These are phyloP conservation scores for Tachina grossa DNA, from an alignment of 2,888 invertebrate species.

Conservation along the genomic window DNA sequence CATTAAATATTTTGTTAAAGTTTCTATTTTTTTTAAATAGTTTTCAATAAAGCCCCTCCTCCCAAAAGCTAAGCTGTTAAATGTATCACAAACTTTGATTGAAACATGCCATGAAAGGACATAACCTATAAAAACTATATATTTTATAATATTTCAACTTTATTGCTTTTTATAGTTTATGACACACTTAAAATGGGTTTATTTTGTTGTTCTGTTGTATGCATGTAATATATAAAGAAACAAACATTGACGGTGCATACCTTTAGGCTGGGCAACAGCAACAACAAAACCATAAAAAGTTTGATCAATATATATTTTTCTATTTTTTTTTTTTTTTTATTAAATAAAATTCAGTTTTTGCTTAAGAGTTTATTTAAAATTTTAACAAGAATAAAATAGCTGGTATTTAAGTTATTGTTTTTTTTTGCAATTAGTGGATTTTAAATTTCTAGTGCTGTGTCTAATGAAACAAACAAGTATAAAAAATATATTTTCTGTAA, in stretches of 20 bases:
- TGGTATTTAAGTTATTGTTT: slow-evolving; percentile 15
- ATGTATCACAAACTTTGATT: slow-evolving; percentile 33
- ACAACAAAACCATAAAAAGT: slow-evolving; percentile 52
- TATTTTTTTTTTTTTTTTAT: slow-evolving; percentile 6
- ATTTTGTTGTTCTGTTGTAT: neutral
- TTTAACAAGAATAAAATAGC: neutral
- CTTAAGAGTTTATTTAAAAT: slow-evolving; percentile 24
- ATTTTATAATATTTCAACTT: slow-evolving; percentile 15
- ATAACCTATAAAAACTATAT: slow-evolving; percentile 15
- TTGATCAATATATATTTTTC: slow-evolving; percentile 62
- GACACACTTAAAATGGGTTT: neutral
- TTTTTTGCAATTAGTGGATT: slow-evolving; percentile 44
- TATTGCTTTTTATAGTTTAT: neutral
- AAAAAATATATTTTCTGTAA: neutral
- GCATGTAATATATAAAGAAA: neutral
- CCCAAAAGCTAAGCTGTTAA: neutral
- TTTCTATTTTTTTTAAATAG: too few species aligned
- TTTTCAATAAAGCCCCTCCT: neutral
- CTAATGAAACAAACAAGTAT: slow-evolving; percentile 9
- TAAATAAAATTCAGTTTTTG: slow-evolving; percentile 9
- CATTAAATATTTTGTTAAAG: too few species aligned
- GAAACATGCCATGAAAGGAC: slow-evolving; percentile 16
- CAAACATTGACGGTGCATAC: slow-evolving; percentile 27
- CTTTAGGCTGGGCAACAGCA: slow-evolving; percentile 24
- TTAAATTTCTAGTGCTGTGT: neutral